A percentile compares a stretch with the other conserved stretches of the same genome.
These are phyloP conservation scores for Lomographa bimaculata DNA, from an alignment of 2,888 invertebrate species.

Conservation along the genomic window DNA sequence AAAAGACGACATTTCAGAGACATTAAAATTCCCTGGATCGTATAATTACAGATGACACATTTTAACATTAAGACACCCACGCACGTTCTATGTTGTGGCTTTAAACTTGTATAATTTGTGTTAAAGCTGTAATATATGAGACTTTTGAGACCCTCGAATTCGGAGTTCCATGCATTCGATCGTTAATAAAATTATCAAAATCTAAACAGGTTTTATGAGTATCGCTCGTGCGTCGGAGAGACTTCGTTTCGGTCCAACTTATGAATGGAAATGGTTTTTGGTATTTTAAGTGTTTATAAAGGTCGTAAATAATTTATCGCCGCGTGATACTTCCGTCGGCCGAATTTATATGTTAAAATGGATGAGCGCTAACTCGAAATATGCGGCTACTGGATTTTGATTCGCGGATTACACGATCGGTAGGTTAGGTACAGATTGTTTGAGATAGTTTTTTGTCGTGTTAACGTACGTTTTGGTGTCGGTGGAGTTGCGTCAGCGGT, in stretches of 20 bases:
- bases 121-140: conserved; percentile 82
- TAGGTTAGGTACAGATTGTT: conserved; percentile 17
- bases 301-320: conserved; percentile 80
- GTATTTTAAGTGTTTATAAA: conserved; percentile 81
- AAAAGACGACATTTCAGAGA: conserved; percentile 77
- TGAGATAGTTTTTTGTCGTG: conserved; percentile 46
- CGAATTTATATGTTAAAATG: conserved; percentile 72
- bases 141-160: conserved; percentile 71
- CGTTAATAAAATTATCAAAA: conserved; percentile 84
- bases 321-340: conserved; percentile 80
- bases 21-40: conserved; percentile 79
- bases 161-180: conserved; percentile 73
- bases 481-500: conserved; percentile 60
- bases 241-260: conserved; percentile 67
- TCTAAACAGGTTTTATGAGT: conserved; percentile 80
- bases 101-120: conserved; percentile 82
- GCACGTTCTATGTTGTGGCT: conserved; percentile 76
- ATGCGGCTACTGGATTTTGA: conserved; percentile 72
- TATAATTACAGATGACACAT: conserved; percentile 83
- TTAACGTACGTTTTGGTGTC: conserved; percentile 43
- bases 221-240: conserved; percentile 71
- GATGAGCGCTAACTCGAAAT: conserved; percentile 58
- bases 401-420: conserved; percentile 58
- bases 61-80: conserved; percentile 81
- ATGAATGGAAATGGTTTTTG: conserved; percentile 82